Base-by-base conservation (phyloP, 1,140 invertebrate genomes). In the Drosophila arawakana region DNA sequence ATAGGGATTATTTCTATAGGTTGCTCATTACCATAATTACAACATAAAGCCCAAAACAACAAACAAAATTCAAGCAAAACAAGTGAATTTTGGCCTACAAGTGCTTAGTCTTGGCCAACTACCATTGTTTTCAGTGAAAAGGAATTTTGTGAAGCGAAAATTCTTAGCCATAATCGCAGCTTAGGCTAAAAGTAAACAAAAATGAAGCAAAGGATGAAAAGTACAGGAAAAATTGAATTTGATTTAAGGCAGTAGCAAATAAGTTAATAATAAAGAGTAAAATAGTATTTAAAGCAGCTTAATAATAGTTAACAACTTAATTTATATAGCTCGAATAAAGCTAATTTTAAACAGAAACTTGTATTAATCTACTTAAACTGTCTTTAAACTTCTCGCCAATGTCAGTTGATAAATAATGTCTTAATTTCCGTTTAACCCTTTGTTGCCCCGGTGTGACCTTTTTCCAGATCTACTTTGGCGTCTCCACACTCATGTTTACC, bases 401-500 rank as follows among this genome's bases (percentile, higher is more conserved):
- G 54, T 11, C 37, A 8, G 39, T 10, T 11, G 21, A 57, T 39
- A 57, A 57, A 57, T 57, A 41, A 49, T 50, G 25, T 47, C 13
- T 30, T 54, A 57, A 60, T 63, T 66, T 39, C 34, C 39, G n/a
- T 34, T 55, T 60, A 5, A 2, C 13, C n/a, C 18, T 44, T 60
- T 7, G 13, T 21, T 13, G 4, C 15, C 30, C 11, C n/a, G 3
- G 25, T 30, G 25, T 34, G 9, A 61, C 15, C 34, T 47, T 62
- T 50, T 41, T 8, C 7, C 63, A 90, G 88, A 59, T 81, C 50
- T 91, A 91, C 73, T 91, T 91, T 80, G 83, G 89, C 50, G 69
- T 91, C 61, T 91, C 88, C 8, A 89, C 80, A 30, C 65, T 91
- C 34, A 84, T 91, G 76, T 76, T 91, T 67, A 62, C 86, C 57